Evolutionary conservation across 2,113 vertebrate species (phyloP), one percentile per base, ranked within the genome.

Genomic region (Donacobius atricapilla): DNA sequence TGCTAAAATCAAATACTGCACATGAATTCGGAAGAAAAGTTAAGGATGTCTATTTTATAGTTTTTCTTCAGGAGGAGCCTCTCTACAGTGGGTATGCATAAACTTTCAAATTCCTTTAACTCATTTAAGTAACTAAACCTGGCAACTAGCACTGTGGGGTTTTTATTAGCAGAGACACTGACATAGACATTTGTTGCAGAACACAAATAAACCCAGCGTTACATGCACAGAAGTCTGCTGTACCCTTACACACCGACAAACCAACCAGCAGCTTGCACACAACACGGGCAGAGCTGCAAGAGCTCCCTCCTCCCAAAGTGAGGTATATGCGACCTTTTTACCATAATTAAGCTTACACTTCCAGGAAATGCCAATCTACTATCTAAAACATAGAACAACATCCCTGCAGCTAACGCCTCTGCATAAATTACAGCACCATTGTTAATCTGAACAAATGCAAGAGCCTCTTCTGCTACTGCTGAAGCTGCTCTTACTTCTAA

Each of bases 11-110:
- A 77, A 90, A 83, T 50, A 39, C 21, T 10, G 3, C 31, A 23
- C 9, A 37, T 58, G 72, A 91, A 87, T 92, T 22, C 60, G 51
- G 87, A 92, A 71, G 54, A 35, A 54, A 93, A 91, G 35, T 82
- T 91, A 66, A 51, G 37, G 48, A 91, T 60, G 65, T 60, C 68
- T 77, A 42, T 64, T 71, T 82, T 76, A 64, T 4, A 54, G 47
- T 56, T 91, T 71, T 44, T 83, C 50, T 86, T 66, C 35, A 40
- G 40, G 72, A 92, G 31, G 1, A 45, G 25, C 24, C 25, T 68
- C 91, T 83, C 65, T 50, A 40, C 44, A 48, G 48, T 15, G 28
- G 47, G 23, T 56, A 40, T 50, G 33, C 22, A 75, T 23, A 65
- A 64, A 37, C 11, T 84, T 92, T 75, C 47, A 58, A 78, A 92